Evolutionary conservation across 2,797 vertebrate genomes (phyloP), one percentile per base, ranked within the genome.

Genomic region (Coilia nasus): DNA sequence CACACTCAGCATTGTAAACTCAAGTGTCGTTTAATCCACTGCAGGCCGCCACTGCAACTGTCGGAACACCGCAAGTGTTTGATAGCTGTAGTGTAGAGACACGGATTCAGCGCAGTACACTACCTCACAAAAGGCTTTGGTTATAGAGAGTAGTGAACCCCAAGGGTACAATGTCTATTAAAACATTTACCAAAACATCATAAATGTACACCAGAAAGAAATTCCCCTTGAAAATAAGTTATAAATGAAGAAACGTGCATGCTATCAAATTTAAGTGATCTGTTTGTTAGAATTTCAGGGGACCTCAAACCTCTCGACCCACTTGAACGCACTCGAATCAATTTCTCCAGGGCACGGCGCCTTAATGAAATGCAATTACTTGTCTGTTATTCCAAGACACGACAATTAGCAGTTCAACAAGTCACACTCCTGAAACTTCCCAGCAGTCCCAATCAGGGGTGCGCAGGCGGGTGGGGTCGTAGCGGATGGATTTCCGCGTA

Each of bases 31-130:
- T 93, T 94, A 95, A 95, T 95, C 92, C 93, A 88, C 86, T 92
- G 93, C 95, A 96, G 93, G 94, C 96, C 95, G 91, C 71, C 31
- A 17, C 93, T 92, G 88, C 83, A 93, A 89, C 93, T 94, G 92
- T 94, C 83, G 89, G 92, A 93, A 91, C 89, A 93, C 93, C 90
- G 89, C 75, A 93, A 94, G 91, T 89, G 89, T 89, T 91, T 93
- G 94, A 91, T 94, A 93, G 93, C 94, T 92, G 93, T 87, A 87
- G 88, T 86, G 85, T 54, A 57, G 31, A 85, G 86, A 64, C 14
- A 56, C 44, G 89, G 86, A 17, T 92, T 92, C 92, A 93, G 19
- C 31, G 35, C 31, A 64, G 14, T 17, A 35, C 3, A 75, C 64
- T 35, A 11, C 67, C 15, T 15, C 7, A 78, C 35, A 78, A 75